A percentile compares a stretch with the other conserved stretches of the same genome.
Conservation (phyloP, 2,113 vertebrate species). For the Gobio gobio region DNA sequence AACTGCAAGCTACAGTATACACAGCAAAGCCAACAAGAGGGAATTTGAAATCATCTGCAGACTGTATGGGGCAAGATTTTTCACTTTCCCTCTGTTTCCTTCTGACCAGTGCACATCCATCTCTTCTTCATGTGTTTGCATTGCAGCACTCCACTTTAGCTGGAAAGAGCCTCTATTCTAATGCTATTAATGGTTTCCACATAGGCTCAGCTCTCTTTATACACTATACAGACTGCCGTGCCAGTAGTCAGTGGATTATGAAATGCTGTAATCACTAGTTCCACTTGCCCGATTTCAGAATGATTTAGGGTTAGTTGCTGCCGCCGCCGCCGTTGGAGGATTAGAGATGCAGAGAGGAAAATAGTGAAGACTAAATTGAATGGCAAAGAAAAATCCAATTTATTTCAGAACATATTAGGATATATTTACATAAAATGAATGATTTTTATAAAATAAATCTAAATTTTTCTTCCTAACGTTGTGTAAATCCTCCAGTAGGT, state of each 20-base stretch:
- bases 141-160: background rate
- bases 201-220: background rate
- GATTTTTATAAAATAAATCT: background rate
- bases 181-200: background rate
- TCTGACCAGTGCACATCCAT: slow-evolving; percentile 12
- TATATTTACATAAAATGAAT: slow-evolving; percentile 10
- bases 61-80: background rate
- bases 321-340: background rate
- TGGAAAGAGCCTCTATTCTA: background rate
- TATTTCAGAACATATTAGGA: slow-evolving; percentile 3
- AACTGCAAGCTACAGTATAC: background rate
- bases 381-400: slow-evolving; percentile 22
- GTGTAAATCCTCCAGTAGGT: background rate
- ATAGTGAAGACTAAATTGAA: slow-evolving; percentile 18
- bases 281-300: slow-evolving; percentile 22
- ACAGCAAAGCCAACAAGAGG: slow-evolving; percentile 19
- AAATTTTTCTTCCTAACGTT: background rate
- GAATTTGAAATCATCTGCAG: background rate
- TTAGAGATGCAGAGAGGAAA: slow-evolving; percentile 17
- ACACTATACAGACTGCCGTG: background rate
- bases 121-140: background rate
- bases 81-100: background rate
- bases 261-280: slow-evolving; percentile 26
- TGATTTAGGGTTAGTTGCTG: slow-evolving; percentile 23
- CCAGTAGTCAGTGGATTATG: slow-evolving; percentile 4